Evolutionary conservation across 2,113 vertebrate species (phyloP), one percentile per base, ranked within the genome.

Genomic region (Neogale vison): DNA sequence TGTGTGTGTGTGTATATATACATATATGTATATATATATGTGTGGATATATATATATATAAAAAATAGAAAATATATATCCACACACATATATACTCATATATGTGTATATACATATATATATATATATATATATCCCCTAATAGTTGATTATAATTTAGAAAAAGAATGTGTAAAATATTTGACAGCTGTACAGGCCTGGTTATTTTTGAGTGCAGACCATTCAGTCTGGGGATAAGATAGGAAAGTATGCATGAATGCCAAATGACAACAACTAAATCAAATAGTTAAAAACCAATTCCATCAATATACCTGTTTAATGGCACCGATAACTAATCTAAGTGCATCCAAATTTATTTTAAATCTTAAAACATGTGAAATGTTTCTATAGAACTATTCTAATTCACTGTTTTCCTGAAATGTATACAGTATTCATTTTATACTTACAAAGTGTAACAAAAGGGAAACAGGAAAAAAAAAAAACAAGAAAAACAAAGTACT

Each of bases 101-200:
- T 11, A 47, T 1, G 2, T 10, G 11, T 11, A 11, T 47, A 47
- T 11, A 11, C 11, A 47, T 14, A 42, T n/a, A n/a, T n/a, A n/a
- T n/a, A 3, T 14, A 14, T 50, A 14, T 50, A 50, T 50, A 14
- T 50, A 52, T 52, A 9, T 47, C 45, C 24, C 39, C 39, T 81
- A 82, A 74, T 42, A 52, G 23, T 84, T 65, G 85, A 77, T 34
- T 42, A 0, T 26, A 69, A 20, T 34, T 55, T 72, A 50, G 69
- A 96, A 98, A 97, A 80, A 1, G 47, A 97, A 96, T 96, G 90
- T 84, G 34, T 84, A 42, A 87, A 57, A 36, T 55, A 88, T 77
- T 52, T 61, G 14, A 71, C 29, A 81, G 59, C 45, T 15, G 9
- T 31, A 24, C 52, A 85, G 84, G 52, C 47, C 92, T 45, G 50